phyloP scores from a whole-genome alignment of 2,797 vertebrate species.

The Tadarida brasiliensis region DNA sequence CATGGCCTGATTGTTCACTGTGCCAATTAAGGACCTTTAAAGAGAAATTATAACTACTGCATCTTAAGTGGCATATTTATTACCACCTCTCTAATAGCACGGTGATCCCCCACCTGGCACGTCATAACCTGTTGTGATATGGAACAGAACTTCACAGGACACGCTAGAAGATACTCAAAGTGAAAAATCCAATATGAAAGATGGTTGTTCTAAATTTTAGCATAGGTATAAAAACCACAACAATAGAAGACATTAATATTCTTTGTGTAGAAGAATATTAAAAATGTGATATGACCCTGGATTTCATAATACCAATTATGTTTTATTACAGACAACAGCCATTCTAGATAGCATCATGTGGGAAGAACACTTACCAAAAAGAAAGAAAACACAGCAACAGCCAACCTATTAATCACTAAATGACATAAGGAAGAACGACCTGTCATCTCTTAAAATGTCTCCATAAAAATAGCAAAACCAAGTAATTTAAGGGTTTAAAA shows the following conservation, averaged over 20 bases:
- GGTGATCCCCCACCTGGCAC: background rate
- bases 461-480: constrained; percentile 12
- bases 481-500: constrained; percentile 52
- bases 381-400: background rate
- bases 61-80: constrained; percentile 63
- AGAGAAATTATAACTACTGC: constrained; percentile 29
- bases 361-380: background rate
- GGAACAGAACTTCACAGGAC: background rate
- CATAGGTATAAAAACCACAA: background rate
- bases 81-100: constrained; percentile 4
- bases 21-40: constrained; percentile 59
- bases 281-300: background rate
- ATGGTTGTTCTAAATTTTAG: constrained; percentile 29
- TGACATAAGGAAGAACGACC: background rate
- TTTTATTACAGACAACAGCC: background rate
- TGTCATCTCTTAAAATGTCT: constrained; percentile 26
- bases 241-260: constrained; percentile 8
- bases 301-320: constrained; percentile 15
- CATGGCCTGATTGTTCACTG: constrained; percentile 34
- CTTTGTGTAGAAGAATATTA: background rate
- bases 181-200: background rate
- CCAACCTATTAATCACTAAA: background rate
- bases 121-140: background rate
- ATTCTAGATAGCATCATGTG: background rate
- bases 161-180: background rate